Conservation (phyloP, 2,888 invertebrate genomes). For the Epinotia ramella region DNA sequence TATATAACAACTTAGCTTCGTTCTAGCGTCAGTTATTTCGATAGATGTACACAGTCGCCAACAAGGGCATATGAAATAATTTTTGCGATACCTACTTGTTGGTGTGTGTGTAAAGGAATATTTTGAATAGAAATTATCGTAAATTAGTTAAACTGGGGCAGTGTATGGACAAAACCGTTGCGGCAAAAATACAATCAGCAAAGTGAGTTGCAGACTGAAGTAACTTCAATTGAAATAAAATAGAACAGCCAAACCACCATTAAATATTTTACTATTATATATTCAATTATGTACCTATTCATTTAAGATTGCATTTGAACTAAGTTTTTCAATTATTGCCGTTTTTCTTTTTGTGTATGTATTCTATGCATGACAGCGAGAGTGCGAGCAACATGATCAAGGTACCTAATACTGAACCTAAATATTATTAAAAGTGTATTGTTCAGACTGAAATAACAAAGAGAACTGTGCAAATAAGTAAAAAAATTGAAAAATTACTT, state of each 20-base stretch:
- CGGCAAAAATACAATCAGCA: conserved; percentile 70
- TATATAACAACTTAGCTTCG: conserved; percentile 14
- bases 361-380: no score
- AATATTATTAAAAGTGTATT: no score
- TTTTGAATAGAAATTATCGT: conserved; percentile 12
- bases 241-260: background rate
- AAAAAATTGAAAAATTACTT: no score
- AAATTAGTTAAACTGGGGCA: conserved; percentile 84
- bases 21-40: conserved; percentile 12
- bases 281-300: background rate
- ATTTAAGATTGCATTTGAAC: no score
- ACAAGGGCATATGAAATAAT: background rate
- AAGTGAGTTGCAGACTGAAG: conserved; percentile 66
- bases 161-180: conserved; percentile 86
- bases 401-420: no score
- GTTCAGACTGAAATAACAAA: no score
- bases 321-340: no score
- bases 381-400: no score
- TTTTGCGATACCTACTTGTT: conserved; percentile 2
- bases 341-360: no score
- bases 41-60: conserved; percentile 11
- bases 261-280: background rate
- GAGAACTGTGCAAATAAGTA: no score
- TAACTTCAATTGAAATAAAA: conserved; percentile 16
- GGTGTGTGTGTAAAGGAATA: conserved; percentile 3